Percentiles rank a stretch among this genome's conserved stretches.
phyloP scores from a whole-genome alignment of 1,140 invertebrate genomes.

The Tetranychus urticae region DNA sequence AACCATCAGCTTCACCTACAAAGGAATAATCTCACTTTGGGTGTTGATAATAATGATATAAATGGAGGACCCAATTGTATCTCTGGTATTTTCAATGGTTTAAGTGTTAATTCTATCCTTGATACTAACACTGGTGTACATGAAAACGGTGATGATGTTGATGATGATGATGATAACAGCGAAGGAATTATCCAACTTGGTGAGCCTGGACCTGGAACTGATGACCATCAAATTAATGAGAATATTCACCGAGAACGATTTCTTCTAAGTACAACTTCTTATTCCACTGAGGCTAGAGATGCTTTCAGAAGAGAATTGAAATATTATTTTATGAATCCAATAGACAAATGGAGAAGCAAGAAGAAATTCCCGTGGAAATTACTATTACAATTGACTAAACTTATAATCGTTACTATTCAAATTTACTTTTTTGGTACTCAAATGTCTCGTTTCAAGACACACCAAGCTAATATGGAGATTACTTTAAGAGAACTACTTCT shows the following conservation, averaged over 20 bases:
- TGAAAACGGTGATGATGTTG: neutral
- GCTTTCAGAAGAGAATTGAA: slow-evolving; percentile 39
- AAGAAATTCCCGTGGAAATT: slow-evolving; percentile 87
- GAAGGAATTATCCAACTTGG: too few relatives aligned
- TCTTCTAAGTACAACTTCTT: neutral
- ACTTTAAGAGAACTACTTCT: slow-evolving; percentile 79
- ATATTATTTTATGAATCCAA: slow-evolving; percentile 98
- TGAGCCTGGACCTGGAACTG: too few relatives aligned
- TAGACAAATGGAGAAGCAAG: slow-evolving; percentile 83
- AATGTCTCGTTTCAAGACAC: slow-evolving; percentile 33
- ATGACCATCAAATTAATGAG: too few relatives aligned
- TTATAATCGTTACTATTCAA: slow-evolving; percentile 78
- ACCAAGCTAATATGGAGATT: slow-evolving; percentile 25
- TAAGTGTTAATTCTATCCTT: too few relatives aligned
- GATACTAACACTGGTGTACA: too few relatives aligned
- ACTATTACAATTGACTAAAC: slow-evolving; percentile 78
- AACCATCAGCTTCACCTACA: too few relatives aligned
- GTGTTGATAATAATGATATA: too few relatives aligned
- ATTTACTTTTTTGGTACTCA: slow-evolving; percentile 74
- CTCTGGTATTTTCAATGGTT: too few relatives aligned
- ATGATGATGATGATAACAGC: neutral
- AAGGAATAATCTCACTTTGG: too few relatives aligned
- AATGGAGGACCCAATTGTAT: too few relatives aligned
- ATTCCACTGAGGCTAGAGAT: neutral
- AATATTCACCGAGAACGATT: too few relatives aligned